Evolutionary conservation across 2,888 invertebrate genomes (phyloP), one percentile per base, ranked within the genome.

Genomic region (Plusia festucae): DNA sequence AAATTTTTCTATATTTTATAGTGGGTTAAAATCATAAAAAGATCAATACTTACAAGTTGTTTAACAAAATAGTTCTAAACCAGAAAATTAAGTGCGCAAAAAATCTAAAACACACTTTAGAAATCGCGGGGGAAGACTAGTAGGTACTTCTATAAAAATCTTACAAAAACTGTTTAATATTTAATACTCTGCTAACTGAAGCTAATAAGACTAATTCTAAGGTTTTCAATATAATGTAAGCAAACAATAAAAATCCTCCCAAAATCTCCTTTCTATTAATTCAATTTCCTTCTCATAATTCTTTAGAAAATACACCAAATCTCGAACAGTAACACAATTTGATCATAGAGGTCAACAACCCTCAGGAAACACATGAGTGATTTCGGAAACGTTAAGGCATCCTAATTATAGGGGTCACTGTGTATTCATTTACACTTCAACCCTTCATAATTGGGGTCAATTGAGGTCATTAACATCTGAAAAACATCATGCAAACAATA

Each of bases 371-470:
- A 49, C 46, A 49, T 49, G 46, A 20, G 11, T 49, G 46, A 49
- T 16, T 20, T 49, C 18, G 20, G 40, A 49, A 18, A 18, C 46
- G 46, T 20, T 20, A 49, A 49, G 46, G 46, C 20, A 9, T 40
- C 40, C 46, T 18, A 49, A 49, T 49, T 49, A 49, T 18, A 49
- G 11, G 46, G 46, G 46, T 49, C 46, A 49, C 16, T 20, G 46
- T 49, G 11, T 49, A 49, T 49, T 49, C 20, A 49, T 20, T 49
- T 49, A 46, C 46, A 18, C 46, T 20, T 20, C 1, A 49, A 49
- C 46, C 46, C 46, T 9, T 4, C 46, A 20, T 49, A 18, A 49
- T 18, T 20, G 46, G 46, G 18, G 18, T 20, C 18, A 8, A 16
- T 20, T 18, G 11, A 18, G 20, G 46, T 49, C 20, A 20, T 11